phyloP scores from a whole-genome alignment of 2,797 vertebrate genomes.

The Trematomus bernacchii region DNA sequence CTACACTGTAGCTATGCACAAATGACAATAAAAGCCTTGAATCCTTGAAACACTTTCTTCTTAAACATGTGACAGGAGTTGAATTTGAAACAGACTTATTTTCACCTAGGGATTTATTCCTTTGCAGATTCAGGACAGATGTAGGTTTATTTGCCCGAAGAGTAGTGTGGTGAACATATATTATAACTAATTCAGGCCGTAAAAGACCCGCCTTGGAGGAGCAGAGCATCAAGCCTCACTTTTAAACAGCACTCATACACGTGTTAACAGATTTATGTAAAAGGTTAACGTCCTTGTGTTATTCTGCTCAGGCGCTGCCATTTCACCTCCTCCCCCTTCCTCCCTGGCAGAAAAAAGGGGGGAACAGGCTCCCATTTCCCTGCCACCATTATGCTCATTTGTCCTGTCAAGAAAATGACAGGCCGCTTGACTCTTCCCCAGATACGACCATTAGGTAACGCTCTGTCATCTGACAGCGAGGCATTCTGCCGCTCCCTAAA shows the following conservation, averaged over 20 bases:
- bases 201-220: slow-evolving; percentile 29
- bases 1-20: no score
- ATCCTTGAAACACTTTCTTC: neutral
- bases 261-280: slow-evolving; percentile 91
- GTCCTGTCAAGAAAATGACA: slow-evolving; percentile 97
- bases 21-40: no score
- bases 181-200: neutral
- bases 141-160: neutral
- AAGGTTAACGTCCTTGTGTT: slow-evolving; percentile 94
- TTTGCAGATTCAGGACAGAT: neutral
- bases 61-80: neutral
- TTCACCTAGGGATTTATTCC: neutral
- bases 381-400: slow-evolving; percentile 98
- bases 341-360: slow-evolving; percentile 51
- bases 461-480: slow-evolving; percentile 97
- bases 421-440: slow-evolving; percentile 97
- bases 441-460: slow-evolving; percentile 99
- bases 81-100: neutral
- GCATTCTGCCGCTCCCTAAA: slow-evolving; percentile 94
- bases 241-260: slow-evolving; percentile 77
- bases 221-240: slow-evolving; percentile 53
- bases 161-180: neutral
- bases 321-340: slow-evolving; percentile 75
- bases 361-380: slow-evolving; percentile 94
- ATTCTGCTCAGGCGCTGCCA: slow-evolving; percentile 97